Evolutionary conservation across 92 coral and sea anemone species (phyloP).

Genomic region (Pocillopora grandis): DNA sequence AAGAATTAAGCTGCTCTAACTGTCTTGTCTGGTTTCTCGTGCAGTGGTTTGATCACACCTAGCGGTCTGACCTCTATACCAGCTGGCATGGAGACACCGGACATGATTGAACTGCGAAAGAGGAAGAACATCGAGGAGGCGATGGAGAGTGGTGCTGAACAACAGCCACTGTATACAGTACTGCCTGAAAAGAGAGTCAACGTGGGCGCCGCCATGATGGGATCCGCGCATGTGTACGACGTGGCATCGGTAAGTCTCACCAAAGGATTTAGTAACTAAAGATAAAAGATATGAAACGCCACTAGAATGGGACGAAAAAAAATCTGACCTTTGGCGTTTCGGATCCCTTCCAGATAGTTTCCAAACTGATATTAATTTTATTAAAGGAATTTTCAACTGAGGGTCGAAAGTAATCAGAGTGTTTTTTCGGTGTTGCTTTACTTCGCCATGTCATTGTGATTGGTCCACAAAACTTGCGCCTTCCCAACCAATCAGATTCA

Average conservation of each 20-base stretch:
- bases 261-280: no score
- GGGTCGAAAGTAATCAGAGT: no score
- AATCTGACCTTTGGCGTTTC: no score
- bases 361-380: no score
- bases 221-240: constrained; percentile 96
- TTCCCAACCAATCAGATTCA: no score
- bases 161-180: constrained; percentile 93
- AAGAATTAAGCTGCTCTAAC: neutral
- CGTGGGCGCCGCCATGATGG: constrained; percentile 99
- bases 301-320: no score
- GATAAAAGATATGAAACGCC: no score
- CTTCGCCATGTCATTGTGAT: no score
- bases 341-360: no score
- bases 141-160: constrained; percentile 94
- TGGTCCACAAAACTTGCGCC: no score
- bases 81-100: constrained; percentile 99
- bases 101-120: constrained; percentile 97
- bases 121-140: constrained; percentile 96
- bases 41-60: constrained; percentile 94
- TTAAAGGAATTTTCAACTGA: no score
- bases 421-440: no score
- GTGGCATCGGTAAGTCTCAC: constrained; percentile 69
- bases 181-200: constrained; percentile 87
- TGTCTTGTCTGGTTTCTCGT: neutral
- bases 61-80: constrained; percentile 99